Conservation (phyloP, 2,888 invertebrate species). For the Polymixis lichenea region DNA sequence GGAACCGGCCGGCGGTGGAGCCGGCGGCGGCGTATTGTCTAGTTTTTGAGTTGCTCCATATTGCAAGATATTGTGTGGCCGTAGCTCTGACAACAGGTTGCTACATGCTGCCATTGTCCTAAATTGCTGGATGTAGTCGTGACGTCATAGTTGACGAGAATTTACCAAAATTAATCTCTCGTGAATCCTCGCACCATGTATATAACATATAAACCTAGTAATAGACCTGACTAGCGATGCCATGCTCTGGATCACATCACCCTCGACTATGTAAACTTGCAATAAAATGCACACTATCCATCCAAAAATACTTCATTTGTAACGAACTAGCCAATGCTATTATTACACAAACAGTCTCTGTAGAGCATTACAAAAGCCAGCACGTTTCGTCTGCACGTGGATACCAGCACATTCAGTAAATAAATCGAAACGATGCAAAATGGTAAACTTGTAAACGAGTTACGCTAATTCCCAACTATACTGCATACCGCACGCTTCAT, state of each 20-base stretch:
- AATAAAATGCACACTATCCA: background rate
- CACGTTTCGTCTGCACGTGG: slow-evolving; percentile 37
- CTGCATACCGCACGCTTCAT: slow-evolving; percentile 18
- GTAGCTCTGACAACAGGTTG: too few species aligned
- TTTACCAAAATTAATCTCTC: too few species aligned
- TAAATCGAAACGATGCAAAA: slow-evolving; percentile 36
- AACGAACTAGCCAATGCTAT: slow-evolving; percentile 5
- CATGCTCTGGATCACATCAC: background rate
- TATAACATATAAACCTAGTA: background rate
- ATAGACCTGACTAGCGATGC: background rate
- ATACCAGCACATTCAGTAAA: slow-evolving; percentile 27
- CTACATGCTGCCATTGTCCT: too few species aligned
- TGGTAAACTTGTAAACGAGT: slow-evolving; percentile 24
- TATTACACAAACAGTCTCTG: slow-evolving; percentile 8
- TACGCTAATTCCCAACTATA: slow-evolving; percentile 3
- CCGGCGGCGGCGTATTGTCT: too few species aligned
- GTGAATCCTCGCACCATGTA: background rate
- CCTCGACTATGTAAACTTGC: background rate
- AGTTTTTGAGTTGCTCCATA: too few species aligned
- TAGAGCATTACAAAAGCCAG: slow-evolving; percentile 15
- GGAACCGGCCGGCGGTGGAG: too few species aligned
- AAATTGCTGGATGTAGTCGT: too few species aligned
- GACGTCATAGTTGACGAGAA: too few species aligned
- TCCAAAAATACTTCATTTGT: background rate
- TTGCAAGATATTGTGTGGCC: too few species aligned